Conservation (phyloP, 2,113 vertebrate species). For the Phyllostomus hastatus region DNA sequence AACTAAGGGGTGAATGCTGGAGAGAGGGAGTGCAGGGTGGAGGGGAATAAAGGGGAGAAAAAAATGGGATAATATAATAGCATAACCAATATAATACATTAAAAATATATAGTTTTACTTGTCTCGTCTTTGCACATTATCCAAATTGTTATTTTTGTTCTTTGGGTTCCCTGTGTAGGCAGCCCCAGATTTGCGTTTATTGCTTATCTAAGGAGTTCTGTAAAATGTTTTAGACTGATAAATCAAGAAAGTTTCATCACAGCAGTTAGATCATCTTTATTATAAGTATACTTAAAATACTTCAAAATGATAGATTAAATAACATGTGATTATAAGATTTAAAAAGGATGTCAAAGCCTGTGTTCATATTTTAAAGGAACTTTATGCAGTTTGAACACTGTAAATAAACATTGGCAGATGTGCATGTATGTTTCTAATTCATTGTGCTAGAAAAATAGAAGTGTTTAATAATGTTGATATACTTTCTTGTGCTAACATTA, state of each 20-base stretch:
- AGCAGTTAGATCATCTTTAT: conserved; percentile 3
- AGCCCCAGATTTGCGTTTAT: background rate
- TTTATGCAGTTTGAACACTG: background rate
- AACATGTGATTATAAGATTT: conserved; percentile 6
- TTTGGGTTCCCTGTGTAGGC: background rate
- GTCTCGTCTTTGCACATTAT: background rate
- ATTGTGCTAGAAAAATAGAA: background rate
- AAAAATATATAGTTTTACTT: background rate
- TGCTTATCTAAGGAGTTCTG: background rate
- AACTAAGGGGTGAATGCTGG: no score
- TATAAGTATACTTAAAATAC: conserved; percentile 23
- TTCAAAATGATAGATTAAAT: conserved; percentile 6
- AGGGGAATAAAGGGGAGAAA: no score
- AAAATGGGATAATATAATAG: no score
- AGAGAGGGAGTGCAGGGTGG: no score
- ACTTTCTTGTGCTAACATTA: conserved; percentile 19
- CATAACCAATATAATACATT: no score
- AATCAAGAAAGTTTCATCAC: background rate
- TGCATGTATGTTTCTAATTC: background rate
- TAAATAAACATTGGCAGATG: background rate
- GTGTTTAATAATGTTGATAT: background rate
- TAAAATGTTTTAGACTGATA: conserved; percentile 6
- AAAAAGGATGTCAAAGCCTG: background rate
- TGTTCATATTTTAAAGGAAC: conserved; percentile 4
- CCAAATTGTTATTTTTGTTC: background rate